Evolutionary conservation across 2,113 vertebrate species (phyloP), one percentile per base, ranked within the genome.

Genomic region (Sinocyclocheilus maitianheensis): DNA sequence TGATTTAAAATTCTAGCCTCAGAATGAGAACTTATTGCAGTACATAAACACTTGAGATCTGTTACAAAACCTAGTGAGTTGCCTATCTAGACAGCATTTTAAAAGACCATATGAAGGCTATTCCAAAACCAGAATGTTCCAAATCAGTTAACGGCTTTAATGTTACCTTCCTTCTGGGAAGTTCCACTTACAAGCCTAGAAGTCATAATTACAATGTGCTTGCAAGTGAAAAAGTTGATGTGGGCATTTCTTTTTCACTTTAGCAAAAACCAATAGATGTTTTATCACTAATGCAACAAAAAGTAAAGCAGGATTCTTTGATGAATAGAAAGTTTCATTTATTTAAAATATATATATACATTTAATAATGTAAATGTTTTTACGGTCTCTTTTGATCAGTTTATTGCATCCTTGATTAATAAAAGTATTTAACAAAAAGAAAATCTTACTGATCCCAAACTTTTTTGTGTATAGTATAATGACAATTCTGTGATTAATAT

Each of bases 1-100:
- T 85, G 88, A 89, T 91, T 89, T 89, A 87, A 90, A 92, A 92
- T 85, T 86, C 87, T 89, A 30, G 30, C 30, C 26, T 26, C 26
- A 26, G 76, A 24, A 86, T 26, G 51, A 22, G 16, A 86, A 24
- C 3, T 22, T 53, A 53, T 22, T 37, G 18, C 2, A 26, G 22
- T 46, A 63, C 40, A 46, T 53, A 60, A 11, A 43, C n/a, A 24
- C 18, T 55, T 55, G 53, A 55, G 51, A 55, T 78, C 30, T 20
- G 14, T 40, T 51, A 46, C 14, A 72, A 69, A 72, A 55, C 16
- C 3, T 30, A 34, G 24, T 53, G 24, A 46, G 5, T 30, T 22
- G 5, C 74, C 65, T 89, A 79, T 79, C 26, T 91, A 65, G 24
- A 14, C 83, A 87, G 75, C 13, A 60, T 81, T 16, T 12, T 48